Conservation (phyloP, 2,888 invertebrate genomes). For the Ichneumoninae sp. region DNA sequence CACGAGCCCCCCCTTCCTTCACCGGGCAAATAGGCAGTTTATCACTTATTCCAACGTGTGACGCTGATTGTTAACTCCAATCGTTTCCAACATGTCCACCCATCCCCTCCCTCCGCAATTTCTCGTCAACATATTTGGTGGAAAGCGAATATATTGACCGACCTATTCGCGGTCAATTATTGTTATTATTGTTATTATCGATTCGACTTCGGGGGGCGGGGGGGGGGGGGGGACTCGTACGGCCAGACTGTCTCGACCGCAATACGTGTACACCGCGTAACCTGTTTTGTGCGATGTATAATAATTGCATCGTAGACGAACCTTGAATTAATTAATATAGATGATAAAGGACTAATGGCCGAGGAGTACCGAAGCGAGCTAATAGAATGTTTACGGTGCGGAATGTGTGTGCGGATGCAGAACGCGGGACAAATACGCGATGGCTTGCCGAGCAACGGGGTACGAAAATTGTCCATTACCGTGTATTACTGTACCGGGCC, state of each 20-base stretch:
- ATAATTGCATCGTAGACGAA: constrained; percentile 61
- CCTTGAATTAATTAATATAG: constrained; percentile 63
- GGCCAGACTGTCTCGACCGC: constrained; percentile 26
- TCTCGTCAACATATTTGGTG: neutral
- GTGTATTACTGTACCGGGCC: neutral
- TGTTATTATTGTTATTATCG: constrained; percentile 50
- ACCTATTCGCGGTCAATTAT: constrained; percentile 36
- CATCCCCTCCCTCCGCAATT: neutral
- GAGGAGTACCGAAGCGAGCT: constrained; percentile 56
- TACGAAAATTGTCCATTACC: neutral
- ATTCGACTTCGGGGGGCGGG: constrained; percentile 7
- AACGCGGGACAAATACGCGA: constrained; percentile 56
- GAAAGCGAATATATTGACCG: neutral
- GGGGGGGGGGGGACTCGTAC: neutral
- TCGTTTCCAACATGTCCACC: constrained; percentile 29
- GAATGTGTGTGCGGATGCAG: constrained; percentile 60
- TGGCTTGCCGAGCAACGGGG: constrained; percentile 2
- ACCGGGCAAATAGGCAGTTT: constrained; percentile 13
- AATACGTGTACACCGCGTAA: constrained; percentile 12
- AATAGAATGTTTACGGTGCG: constrained; percentile 64
- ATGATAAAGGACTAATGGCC: constrained; percentile 58
- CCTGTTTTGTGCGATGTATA: neutral
- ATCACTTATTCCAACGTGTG: constrained; percentile 34
- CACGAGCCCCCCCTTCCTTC: neutral
- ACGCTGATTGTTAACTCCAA: constrained; percentile 43